These are phyloP conservation scores for Drosophila putrida DNA, from an alignment of 2,888 invertebrate species.

Conservation along the genomic window DNA sequence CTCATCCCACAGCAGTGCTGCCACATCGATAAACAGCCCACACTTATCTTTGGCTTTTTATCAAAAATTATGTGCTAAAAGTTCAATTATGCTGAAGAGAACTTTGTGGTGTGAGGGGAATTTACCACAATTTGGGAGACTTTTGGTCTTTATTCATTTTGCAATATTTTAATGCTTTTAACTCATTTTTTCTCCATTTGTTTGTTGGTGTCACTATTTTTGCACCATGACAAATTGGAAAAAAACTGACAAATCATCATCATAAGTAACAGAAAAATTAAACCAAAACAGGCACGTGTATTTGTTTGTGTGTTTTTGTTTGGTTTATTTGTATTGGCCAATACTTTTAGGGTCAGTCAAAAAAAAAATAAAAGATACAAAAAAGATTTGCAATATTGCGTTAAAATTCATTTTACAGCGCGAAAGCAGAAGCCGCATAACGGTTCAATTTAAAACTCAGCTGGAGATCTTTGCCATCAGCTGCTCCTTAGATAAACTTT, in stretches of 20 bases:
- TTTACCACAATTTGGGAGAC: background rate
- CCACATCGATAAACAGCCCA: slow-evolving; percentile 42
- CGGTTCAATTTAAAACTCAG: slow-evolving; percentile 26
- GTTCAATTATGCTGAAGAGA: slow-evolving; percentile 46
- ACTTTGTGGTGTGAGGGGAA: background rate
- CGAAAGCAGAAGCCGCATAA: slow-evolving; percentile 17
- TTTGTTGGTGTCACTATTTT: slow-evolving; percentile 29
- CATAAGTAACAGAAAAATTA: slow-evolving; percentile 30
- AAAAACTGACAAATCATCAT: slow-evolving; percentile 60
- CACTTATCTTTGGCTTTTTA: slow-evolving; percentile 53
- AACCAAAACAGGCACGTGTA: background rate
- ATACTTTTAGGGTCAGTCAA: slow-evolving; percentile 49
- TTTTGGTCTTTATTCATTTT: slow-evolving; percentile 18
- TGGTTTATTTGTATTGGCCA: slow-evolving; percentile 31
- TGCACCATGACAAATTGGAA: slow-evolving; percentile 47
- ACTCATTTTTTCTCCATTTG: slow-evolving; percentile 11
- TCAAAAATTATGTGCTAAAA: slow-evolving; percentile 51
- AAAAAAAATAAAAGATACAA: no score
- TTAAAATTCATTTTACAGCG: background rate
- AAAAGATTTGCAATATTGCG: background rate
- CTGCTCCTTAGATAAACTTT: slow-evolving; percentile 33
- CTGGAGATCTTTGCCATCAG: slow-evolving; percentile 42
- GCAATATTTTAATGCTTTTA: slow-evolving; percentile 31
- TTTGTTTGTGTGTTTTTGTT: background rate
- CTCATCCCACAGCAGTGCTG: slow-evolving; percentile 25